Conservation (phyloP, 2,797 vertebrate species). For the Poeciliopsis presidionis region DNA sequence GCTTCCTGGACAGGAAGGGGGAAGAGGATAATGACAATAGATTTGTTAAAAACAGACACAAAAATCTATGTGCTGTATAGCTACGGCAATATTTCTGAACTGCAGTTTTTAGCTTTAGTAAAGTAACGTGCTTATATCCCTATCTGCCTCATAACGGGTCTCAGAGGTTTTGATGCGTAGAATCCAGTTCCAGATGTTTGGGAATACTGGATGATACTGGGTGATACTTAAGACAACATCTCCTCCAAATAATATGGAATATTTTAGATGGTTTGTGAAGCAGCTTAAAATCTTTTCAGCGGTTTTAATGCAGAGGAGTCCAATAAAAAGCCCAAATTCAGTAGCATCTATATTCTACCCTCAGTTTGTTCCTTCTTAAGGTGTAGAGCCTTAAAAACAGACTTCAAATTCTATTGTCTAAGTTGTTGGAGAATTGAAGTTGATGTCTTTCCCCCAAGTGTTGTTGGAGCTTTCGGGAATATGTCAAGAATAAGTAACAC, state of each 20-base stretch:
- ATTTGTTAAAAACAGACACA: background rate
- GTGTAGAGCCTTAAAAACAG: background rate
- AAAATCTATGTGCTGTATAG: background rate
- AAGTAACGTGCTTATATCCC: background rate
- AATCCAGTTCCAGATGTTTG: background rate
- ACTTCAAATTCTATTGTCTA: background rate
- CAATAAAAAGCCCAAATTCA: background rate
- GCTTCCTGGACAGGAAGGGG: slow-evolving; percentile 78
- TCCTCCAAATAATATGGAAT: background rate
- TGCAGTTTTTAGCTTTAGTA: background rate
- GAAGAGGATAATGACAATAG: background rate
- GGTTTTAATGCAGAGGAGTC: background rate
- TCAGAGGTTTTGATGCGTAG: background rate
- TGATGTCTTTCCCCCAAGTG: background rate
- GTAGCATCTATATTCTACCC: background rate
- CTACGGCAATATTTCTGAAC: background rate
- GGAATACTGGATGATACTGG: background rate
- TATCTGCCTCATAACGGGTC: background rate
- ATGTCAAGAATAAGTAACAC: background rate
- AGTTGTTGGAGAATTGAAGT: background rate
- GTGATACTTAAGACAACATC: background rate
- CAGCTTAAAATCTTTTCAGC: background rate
- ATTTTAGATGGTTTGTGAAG: background rate
- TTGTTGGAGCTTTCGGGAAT: background rate
- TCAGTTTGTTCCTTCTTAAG: background rate